These are phyloP conservation scores for Petaurus breviceps DNA, from an alignment of 2,113 vertebrate species.

Conservation along the genomic window DNA sequence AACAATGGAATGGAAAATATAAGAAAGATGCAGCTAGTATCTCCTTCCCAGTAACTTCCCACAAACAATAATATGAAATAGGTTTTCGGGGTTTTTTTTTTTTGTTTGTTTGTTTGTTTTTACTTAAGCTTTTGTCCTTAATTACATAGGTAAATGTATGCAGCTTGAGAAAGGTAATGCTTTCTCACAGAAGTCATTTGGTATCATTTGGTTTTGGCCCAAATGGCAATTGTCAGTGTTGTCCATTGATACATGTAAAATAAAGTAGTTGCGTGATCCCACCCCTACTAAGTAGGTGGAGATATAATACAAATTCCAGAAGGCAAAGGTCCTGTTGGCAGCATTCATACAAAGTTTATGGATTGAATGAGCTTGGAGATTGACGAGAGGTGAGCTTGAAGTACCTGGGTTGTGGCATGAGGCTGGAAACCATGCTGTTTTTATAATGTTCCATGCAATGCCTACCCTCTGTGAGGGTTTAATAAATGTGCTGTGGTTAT, in stretches of 20 bases:
- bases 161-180: background rate
- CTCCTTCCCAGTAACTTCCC: background rate
- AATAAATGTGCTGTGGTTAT: background rate
- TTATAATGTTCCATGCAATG: background rate
- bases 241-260: background rate
- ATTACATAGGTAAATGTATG: background rate
- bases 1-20: background rate
- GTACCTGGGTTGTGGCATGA: background rate
- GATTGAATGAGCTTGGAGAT: background rate
- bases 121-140: background rate
- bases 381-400: background rate
- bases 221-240: constrained; percentile 11
- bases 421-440: background rate
- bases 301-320: background rate
- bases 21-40: background rate
- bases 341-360: background rate
- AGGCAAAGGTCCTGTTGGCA: background rate
- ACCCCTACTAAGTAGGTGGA: background rate
- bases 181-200: background rate
- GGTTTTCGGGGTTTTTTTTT: background rate
- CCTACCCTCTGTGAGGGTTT: background rate
- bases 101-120: background rate
- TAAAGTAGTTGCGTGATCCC: background rate
- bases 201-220: background rate
- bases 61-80: background rate